Percentiles rank a stretch among this genome's conserved stretches.
These are phyloP conservation scores for Gallinago undulata DNA, from an alignment of 2,113 vertebrate species.

Conservation along the genomic window DNA sequence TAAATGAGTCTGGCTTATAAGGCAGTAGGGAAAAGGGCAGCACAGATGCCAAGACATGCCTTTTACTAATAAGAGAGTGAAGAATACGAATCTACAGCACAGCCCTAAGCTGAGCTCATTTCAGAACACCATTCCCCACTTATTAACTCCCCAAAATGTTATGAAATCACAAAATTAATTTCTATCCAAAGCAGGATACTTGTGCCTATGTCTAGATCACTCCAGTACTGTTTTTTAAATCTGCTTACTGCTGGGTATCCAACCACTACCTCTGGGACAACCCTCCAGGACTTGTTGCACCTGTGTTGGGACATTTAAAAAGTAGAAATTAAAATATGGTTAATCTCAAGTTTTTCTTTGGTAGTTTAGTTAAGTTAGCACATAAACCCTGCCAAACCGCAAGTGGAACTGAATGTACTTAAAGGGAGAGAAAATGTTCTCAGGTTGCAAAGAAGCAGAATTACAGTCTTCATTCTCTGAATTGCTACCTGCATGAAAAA, in stretches of 20 bases:
- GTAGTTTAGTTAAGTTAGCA: background rate
- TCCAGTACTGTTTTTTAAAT: background rate
- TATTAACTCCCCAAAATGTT: background rate
- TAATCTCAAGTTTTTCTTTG: background rate
- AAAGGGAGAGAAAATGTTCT: conserved; percentile 24
- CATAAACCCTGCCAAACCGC: background rate
- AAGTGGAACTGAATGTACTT: background rate
- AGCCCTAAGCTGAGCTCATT: background rate
- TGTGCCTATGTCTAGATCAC: background rate
- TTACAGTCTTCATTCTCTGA: conserved; percentile 27
- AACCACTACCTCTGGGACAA: background rate
- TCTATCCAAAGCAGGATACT: background rate
- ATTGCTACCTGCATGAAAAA: conserved; percentile 23
- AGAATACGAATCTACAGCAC: background rate
- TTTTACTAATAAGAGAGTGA: background rate
- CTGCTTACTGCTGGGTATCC: background rate
- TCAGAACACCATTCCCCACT: background rate
- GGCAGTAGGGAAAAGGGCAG: background rate
- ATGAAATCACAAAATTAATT: background rate
- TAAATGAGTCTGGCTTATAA: background rate
- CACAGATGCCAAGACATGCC: background rate
- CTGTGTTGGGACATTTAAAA: background rate
- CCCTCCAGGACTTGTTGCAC: background rate
- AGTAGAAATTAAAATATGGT: background rate
- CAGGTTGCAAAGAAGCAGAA: conserved; percentile 51